Conservation (phyloP, 2,113 vertebrate species). For the Tor tambroides region DNA sequence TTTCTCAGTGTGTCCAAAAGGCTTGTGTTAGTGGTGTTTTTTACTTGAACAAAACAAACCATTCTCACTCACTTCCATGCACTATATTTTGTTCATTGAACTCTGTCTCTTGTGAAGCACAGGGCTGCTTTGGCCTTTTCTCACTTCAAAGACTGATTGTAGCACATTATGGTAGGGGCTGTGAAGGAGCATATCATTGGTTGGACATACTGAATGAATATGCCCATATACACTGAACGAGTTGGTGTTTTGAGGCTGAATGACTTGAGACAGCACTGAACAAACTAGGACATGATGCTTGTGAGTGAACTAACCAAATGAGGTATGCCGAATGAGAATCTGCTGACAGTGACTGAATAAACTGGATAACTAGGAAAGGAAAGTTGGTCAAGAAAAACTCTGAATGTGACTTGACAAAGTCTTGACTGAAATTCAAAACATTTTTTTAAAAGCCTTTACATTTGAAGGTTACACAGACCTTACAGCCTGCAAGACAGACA, state of each 20-base stretch:
- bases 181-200: background rate
- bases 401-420: background rate
- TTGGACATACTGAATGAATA: background rate
- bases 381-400: background rate
- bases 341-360: background rate
- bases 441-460: background rate
- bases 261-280: background rate
- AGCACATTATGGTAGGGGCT: background rate
- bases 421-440: background rate
- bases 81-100: background rate
- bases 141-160: background rate
- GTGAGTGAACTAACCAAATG: background rate
- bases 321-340: background rate
- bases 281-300: background rate
- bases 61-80: background rate
- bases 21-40: background rate
- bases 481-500: background rate
- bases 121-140: background rate
- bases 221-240: background rate
- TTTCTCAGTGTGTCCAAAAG: conserved; percentile 21
- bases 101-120: background rate
- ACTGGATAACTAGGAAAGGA: background rate
- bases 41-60: background rate
- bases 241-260: background rate
- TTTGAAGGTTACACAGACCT: background rate